phyloP scores from a whole-genome alignment of 2,113 vertebrate genomes.

The Psilopogon haemacephalus region DNA sequence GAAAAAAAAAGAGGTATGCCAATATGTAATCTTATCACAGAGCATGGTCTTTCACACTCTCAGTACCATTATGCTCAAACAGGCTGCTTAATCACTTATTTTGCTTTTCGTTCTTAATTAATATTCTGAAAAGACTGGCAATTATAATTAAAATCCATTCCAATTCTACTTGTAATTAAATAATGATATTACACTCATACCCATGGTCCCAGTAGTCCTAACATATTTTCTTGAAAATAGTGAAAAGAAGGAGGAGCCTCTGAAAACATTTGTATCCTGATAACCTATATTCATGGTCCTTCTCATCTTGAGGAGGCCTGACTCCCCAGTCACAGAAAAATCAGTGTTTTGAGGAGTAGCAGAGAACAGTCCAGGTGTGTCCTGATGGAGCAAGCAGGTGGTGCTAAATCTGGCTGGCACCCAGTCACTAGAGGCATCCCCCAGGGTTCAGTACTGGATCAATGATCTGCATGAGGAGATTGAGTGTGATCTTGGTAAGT shows the following conservation, averaged over 20 bases:
- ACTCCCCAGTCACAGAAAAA: background rate
- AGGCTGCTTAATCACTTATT: background rate
- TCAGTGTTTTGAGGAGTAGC: background rate
- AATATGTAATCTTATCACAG: background rate
- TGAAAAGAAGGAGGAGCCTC: background rate
- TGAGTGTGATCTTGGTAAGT: too few relatives aligned
- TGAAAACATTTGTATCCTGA: background rate
- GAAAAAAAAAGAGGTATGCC: background rate
- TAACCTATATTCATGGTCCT: background rate
- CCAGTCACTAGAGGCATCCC: too few relatives aligned
- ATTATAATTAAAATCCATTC: background rate
- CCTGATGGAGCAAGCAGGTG: background rate
- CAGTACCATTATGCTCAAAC: background rate
- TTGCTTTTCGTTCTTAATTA: background rate
- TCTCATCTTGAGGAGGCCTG: background rate
- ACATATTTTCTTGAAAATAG: background rate
- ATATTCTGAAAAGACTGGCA: background rate
- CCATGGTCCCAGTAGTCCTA: background rate
- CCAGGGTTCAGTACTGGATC: too few relatives aligned
- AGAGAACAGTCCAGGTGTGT: background rate
- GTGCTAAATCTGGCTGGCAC: too few relatives aligned
- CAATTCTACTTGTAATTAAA: background rate
- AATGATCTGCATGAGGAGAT: too few relatives aligned
- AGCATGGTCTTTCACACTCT: background rate
- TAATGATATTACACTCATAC: background rate